Base-by-base conservation (phyloP, 2,797 vertebrate genomes). In the Lindbergichthys nudifrons region DNA sequence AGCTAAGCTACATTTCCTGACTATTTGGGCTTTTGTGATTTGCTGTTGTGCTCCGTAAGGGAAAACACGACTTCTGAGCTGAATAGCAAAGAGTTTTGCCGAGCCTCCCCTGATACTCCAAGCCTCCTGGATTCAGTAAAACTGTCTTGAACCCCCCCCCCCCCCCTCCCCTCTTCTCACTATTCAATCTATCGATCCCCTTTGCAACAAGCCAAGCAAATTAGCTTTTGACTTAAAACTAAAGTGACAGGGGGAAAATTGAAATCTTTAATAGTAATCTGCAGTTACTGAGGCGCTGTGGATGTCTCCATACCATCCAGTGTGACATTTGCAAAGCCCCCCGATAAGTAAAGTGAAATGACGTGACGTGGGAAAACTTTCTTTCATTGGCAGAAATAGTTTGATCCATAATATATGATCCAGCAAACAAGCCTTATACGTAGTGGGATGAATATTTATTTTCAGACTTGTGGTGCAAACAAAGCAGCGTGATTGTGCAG, bases 161-260 rank as follows among this genome's bases (percentile, higher is more conserved):
- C 23, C 15, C 73, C 64, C 48, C 7, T 15, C 39, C 57, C 51
- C 75, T 68, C 41, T 18, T 65, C 70, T 67, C 80, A 66, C 73
- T 26, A 30, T 41, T 90, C 83, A 77, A 79, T 88, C 69, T 88
- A 93, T 94, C 65, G 91, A 92, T 93, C 85, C 43, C 42, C 61
- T 74, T 86, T 85, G 74, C 88, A 87, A 91, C 84, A 26, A 82
- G 63, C 77, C 58, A 80, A 87, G 84, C 79, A 87, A 93, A 93
- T 93, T 89, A 91, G 80, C 87, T 83, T 92, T 91, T 92, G 90
- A 93, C 84, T 92, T 89, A 73, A 93, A 93, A 73, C 87, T 70
- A 68, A 91, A 89, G 87, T 87, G 91, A 90, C 89, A 88, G 87
- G 61, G 64, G 75, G 81, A 86, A 92, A 89, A 89, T 89, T 84